Evolutionary conservation across 2,888 invertebrate species (phyloP), one percentile per base, ranked within the genome.

Genomic region (Taphrorychus bicolor): DNA sequence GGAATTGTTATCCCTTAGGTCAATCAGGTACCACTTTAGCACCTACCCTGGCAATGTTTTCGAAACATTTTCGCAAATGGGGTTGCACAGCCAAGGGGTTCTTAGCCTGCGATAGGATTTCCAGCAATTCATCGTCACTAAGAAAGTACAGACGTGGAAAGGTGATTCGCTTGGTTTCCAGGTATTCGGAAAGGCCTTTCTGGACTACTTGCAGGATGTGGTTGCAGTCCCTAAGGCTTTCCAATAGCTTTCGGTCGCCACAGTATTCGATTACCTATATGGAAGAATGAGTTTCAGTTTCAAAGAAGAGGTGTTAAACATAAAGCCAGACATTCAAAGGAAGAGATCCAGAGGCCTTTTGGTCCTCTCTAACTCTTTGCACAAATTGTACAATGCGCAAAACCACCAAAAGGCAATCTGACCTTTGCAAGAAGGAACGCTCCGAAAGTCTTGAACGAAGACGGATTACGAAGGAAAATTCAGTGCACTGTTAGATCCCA

Each of bases 21-120:
- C n/a, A n/a, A 17, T 9, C 7, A 52, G 1, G 9, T 1, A 54
- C 11, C 16, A 45, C 5, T 5, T 5, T n/a, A 45, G 2, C 9
- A 48, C 72, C 68, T 76, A 87, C 87, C 83, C 83, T 86, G 5
- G 89, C 88, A 74, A 93, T 90, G 76, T 90, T 91, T 79, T 93
- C 93, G 80, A 93, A 93, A 81, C 93, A 93, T 80, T 93, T 93
- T 72, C 89, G 85, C n/a, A 93, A 83, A 82, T 93, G 92, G 0
- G 92, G 92, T 79, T 93, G 92, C 1, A 94, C 91, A 0, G 91
- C 88, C 48, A 86, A 82, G 0, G 93, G 92, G 77, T 93, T 91
- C 65, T 89, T 87, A 0, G 92, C 89, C 82, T 93, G 91, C 0
- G 93, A 91, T 54, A 94, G 82, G 53, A 94, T 92, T 81, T 93